Evolutionary conservation across 2,888 invertebrate genomes (phyloP), one percentile per base, ranked within the genome.

Genomic region (Biston stratarius): DNA sequence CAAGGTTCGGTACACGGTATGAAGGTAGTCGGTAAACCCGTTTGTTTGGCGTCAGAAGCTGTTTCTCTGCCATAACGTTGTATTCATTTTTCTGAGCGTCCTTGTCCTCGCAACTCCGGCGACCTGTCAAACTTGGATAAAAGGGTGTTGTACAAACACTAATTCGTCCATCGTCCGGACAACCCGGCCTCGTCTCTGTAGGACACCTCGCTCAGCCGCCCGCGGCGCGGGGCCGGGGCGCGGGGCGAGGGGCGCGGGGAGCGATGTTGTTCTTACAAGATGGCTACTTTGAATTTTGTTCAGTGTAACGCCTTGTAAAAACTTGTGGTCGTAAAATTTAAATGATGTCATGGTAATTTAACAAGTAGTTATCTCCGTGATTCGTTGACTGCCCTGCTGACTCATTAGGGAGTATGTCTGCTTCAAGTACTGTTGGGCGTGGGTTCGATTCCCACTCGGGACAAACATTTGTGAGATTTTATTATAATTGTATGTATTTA

Each of bases 61-160:
- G 24, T 33, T 0, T 42, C 55, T 55, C n/a, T 33, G 15, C 8
- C 34, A 10, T 11, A 12, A 44, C 33, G 5, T 5, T 42, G 7
- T 53, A 53, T n/a, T 55, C 52, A 2, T 5, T 24, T 11, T n/a
- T 7, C 0, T 0, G n/a, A 55, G 42, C 55, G 42, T 24, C 12
- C 24, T 55, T 24, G n/a, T 55, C 33, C 12, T 55, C 12, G n/a
- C 42, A 55, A 44, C 42, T 55, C 34, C 44, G 24, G 44, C 40
- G 44, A 52, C 62, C 64, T 77, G 79, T 77, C 80, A 75, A 79
- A 80, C 72, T 79, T 79, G 74, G 68, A 72, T 78, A 77, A 77
- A 79, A 73, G 73, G 64, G 73, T 64, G 73, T 73, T 67, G 77
- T 70, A 66, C 71, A 72, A 64, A 55, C 61, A 49, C 63, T 52